Conservation (phyloP, 1,140 invertebrate species). For the Maconellicoccus hirsutus region DNA sequence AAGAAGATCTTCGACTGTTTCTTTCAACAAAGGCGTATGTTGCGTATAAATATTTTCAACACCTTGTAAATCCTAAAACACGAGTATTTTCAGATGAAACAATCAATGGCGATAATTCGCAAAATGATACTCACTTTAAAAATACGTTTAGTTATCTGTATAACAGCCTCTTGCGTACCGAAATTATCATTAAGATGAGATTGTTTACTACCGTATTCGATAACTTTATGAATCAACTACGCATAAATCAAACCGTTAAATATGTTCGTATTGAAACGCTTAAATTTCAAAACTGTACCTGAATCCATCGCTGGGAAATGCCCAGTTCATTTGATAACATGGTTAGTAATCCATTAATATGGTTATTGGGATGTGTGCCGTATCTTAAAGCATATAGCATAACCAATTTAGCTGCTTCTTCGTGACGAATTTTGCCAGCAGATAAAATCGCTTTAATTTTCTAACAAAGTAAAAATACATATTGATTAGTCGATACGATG, state of each 20-base stretch:
- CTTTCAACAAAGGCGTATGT: conserved; percentile 74
- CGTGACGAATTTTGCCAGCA: conserved; percentile 55
- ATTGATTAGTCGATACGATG: neutral
- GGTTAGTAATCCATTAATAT: conserved; percentile 58
- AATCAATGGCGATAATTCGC: neutral
- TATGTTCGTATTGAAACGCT: neutral
- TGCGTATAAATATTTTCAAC: conserved; percentile 97
- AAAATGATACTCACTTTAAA: conserved; percentile 63
- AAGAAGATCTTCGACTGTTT: conserved; percentile 76
- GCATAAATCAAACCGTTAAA: conserved; percentile 27
- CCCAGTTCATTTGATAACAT: conserved; percentile 53
- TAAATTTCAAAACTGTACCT: conserved; percentile 32
- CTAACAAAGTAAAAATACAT: conserved; percentile 15
- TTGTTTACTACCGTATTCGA: conserved; percentile 71
- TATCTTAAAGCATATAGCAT: conserved; percentile 89
- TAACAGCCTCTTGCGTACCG: conserved; percentile 66
- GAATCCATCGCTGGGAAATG: conserved; percentile 44
- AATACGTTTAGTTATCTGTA: conserved; percentile 80
- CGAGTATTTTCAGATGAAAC: neutral
- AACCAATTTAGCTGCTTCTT: conserved; percentile 77
- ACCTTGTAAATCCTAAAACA: conserved; percentile 61
- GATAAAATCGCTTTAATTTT: conserved; percentile 34
- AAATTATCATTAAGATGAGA: conserved; percentile 69
- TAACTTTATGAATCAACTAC: conserved; percentile 55
- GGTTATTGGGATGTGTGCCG: conserved; percentile 77